Evolutionary conservation across 2,888 invertebrate species (phyloP), one percentile per base, ranked within the genome.

Genomic region (Drosophila niveifrons): DNA sequence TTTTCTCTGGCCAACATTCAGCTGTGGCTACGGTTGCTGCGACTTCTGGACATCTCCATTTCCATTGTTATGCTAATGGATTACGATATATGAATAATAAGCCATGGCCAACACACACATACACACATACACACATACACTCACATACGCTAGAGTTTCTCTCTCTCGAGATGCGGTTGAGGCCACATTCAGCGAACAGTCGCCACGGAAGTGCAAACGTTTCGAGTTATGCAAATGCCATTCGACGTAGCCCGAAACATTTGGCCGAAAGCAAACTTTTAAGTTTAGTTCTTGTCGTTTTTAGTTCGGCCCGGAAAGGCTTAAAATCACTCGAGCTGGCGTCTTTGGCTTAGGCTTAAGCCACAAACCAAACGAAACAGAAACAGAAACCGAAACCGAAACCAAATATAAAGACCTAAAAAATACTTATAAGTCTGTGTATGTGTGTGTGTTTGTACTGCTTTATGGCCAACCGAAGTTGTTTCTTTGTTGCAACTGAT

Each of bases 71-170:
- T 88, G 88, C 87, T 88, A 88, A 88, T 88, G 87, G 78, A 72
- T 74, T 88, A 90, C 88, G 82, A 86, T 88, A 86, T 88, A 83
- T 85, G 85, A 88, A 88, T 88, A 88, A 87, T 77, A 89, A 80
- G 74, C 75, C 46, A 17, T 31, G 66, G 36, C 9, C 67, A 51
- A 29, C 46, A 44, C 43, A 55, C 28, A 66, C 56, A 66, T 13
- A 50, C 46, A 0, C 13, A 2, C 39, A 1, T 15, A 1, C 39
- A 36, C 17, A 1, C 39, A 2, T 13, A 8, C 39, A n/a, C 23
- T 51, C 55, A 13, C n/a, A n/a, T n/a, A n/a, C n/a, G n/a, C 15
- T 31, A 43, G 31, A 55, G 43, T 55, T 55, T 44, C 1, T 23
- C 43, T 44, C 1, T 23, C 43, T 55, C 18, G 31, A 44, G 55